A percentile compares a stretch with the other conserved stretches of the same genome.
Evolutionary conservation across 1,140 invertebrate genomes (phyloP).

Genomic region (Heliconius melpomene): DNA sequence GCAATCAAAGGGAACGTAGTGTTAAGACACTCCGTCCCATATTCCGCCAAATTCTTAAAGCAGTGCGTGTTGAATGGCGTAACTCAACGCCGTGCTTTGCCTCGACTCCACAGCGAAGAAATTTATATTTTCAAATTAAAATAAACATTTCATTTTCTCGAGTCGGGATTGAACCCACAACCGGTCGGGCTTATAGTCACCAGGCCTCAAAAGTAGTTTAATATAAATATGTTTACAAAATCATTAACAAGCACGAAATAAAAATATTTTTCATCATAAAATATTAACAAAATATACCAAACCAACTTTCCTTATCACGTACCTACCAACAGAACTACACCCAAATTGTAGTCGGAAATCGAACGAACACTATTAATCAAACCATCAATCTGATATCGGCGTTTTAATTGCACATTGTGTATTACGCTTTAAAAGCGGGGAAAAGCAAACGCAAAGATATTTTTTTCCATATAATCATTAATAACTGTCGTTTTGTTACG

Average conservation of each 20-base stretch:
- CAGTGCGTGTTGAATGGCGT: no score
- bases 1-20: no score
- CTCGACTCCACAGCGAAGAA: no score
- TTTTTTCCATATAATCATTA: constrained; percentile 78
- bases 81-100: no score
- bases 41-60: no score
- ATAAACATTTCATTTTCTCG: no score
- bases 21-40: no score
- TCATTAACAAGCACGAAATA: neutral
- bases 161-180: no score
- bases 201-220: no score
- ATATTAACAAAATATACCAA: neutral
- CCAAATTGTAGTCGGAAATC: constrained; percentile 23
- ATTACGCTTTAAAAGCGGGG: constrained; percentile 76
- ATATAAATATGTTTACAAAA: no score
- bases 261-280: neutral
- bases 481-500: constrained; percentile 73
- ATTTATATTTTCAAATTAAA: no score
- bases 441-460: constrained; percentile 72
- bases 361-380: constrained; percentile 58
- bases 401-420: constrained; percentile 77
- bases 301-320: neutral
- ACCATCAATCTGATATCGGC: constrained; percentile 74
- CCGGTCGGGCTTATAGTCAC: no score
- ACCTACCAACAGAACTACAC: neutral